Percentiles rank a stretch among this genome's conserved stretches.
Conservation (phyloP, 1,140 invertebrate species). For the Bacillus rossius region DNA sequence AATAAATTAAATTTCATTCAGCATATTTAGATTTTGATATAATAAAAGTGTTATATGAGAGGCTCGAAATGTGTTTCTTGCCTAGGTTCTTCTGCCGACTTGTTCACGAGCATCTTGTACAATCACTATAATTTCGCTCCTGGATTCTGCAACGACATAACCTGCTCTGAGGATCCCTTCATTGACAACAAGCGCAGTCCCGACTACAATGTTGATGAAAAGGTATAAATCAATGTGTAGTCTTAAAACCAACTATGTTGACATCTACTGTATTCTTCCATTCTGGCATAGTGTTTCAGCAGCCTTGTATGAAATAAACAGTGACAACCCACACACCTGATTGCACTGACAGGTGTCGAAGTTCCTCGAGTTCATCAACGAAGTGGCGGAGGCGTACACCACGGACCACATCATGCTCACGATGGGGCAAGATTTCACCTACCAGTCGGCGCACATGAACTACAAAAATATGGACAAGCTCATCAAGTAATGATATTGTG, state of each 20-base stretch:
- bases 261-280: too few relatives aligned
- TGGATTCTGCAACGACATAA: conserved; percentile 51
- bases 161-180: conserved; percentile 46
- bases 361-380: conserved; percentile 9
- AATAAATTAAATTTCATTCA: too few relatives aligned
- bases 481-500: conserved; percentile 36
- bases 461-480: conserved; percentile 59
- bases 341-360: background rate
- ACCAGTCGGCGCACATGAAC: conserved; percentile 53
- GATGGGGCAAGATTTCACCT: conserved; percentile 62
- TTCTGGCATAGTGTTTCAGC: too few relatives aligned
- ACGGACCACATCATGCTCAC: conserved; percentile 53
- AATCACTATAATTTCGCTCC: conserved; percentile 36
- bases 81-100: background rate
- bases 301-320: too few relatives aligned
- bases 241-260: background rate
- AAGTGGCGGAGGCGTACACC: conserved; percentile 21
- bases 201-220: conserved; percentile 3
- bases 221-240: conserved; percentile 3
- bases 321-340: too few relatives aligned
- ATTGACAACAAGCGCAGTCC: conserved; percentile 15
- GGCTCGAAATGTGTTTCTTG: too few relatives aligned
- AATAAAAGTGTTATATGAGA: too few relatives aligned
- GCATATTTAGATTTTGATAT: too few relatives aligned
- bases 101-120: conserved; percentile 7